These are phyloP conservation scores for Rhinopomastus cyanomelas DNA, from an alignment of 2,113 vertebrate species.

Conservation along the genomic window DNA sequence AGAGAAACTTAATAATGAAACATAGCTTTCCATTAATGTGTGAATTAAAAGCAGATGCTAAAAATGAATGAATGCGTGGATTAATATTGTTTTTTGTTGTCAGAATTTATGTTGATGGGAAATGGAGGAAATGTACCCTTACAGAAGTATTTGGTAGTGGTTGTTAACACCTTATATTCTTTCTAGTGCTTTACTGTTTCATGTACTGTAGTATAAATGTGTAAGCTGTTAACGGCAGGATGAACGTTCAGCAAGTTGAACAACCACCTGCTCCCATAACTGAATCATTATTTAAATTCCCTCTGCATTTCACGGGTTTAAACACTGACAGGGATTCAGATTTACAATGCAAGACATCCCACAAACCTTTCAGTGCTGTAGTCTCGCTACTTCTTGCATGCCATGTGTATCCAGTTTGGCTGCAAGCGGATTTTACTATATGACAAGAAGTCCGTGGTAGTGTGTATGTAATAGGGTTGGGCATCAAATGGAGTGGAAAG, in stretches of 20 bases:
- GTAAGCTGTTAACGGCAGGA: constrained; percentile 72
- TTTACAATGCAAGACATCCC: constrained; percentile 38
- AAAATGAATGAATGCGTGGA: constrained; percentile 65
- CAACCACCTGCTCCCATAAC: constrained; percentile 65
- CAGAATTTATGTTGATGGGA: constrained; percentile 76
- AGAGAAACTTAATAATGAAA: constrained; percentile 34
- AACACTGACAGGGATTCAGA: constrained; percentile 44
- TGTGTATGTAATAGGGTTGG: background rate
- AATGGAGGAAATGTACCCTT: constrained; percentile 75
- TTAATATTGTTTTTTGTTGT: constrained; percentile 72
- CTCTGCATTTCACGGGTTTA: constrained; percentile 56
- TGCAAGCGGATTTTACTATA: background rate
- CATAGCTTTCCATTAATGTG: constrained; percentile 27
- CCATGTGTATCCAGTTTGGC: background rate
- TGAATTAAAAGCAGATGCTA: constrained; percentile 71
- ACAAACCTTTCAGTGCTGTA: background rate
- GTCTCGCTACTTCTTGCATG: background rate
- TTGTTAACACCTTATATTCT: constrained; percentile 78
- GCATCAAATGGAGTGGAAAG: background rate
- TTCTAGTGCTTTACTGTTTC: constrained; percentile 53
- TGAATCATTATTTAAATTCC: constrained; percentile 64
- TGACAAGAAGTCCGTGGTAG: background rate
- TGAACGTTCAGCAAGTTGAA: constrained; percentile 57
- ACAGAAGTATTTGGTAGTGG: constrained; percentile 73
- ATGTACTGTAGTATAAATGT: constrained; percentile 57